Evolutionary conservation across 2,113 vertebrate genomes (phyloP), one percentile per base, ranked within the genome.

Genomic region (Cephalopholis sonnerati): DNA sequence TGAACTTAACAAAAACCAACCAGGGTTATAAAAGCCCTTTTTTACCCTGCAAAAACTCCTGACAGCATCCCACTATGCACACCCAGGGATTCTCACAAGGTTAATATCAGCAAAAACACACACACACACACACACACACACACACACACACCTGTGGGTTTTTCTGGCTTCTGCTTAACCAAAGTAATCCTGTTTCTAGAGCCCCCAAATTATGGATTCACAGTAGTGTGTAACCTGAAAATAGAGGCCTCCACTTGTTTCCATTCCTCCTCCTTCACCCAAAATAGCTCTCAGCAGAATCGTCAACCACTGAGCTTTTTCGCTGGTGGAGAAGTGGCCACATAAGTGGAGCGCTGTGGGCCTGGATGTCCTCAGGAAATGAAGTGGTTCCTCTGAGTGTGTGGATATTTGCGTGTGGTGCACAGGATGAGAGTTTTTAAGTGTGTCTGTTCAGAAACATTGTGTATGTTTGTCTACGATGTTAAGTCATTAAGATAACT

Each of bases 291-390:
- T 64, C 66, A 80, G 86, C 78, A 59, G 78, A 88, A 86, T 61
- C 22, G 15, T 54, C 55, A 22, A 76, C 88, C 81, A 4, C 87
- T 13, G 64, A 64, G 58, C 74, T 77, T 81, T 83, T 84, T 67
- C 11, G 4, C 79, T 78, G 75, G 75, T 71, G 82, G 83, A 81
- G 81, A 72, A 76, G 24, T 57, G 69, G 57, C 84, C 81, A 86
- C 88, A 87, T 85, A 69, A 90, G 85, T 88, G 74, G 78, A 87
- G 78, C 68, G 25, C 64, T 87, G 86, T 85, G 73, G 82, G 88
- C 29, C 73, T 65, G 78, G 84, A 85, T 82, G 87, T 89, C 89
- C 85, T 84, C 55, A 84, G 86, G 87, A 93, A 88, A 88, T 88
- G 57, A 85, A 85, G 81, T 67, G 80, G 74, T 91, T 85, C 89